phyloP scores from a whole-genome alignment of 2,797 vertebrate genomes.

The Brachymystax lenok region DNA sequence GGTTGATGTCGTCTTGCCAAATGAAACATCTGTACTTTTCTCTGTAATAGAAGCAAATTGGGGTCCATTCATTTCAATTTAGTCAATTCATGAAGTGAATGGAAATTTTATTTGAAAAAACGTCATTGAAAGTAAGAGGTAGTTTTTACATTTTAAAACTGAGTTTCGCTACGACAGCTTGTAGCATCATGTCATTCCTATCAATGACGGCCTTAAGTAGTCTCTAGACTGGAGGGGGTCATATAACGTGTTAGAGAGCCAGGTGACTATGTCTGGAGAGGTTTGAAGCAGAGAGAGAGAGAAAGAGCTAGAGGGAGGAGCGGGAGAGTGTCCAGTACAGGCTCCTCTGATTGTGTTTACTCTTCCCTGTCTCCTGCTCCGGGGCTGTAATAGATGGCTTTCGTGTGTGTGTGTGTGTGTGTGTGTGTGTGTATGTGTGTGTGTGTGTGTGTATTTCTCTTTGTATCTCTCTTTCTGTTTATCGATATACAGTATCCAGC shows the following conservation, averaged over 20 bases:
- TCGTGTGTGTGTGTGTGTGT: slow-evolving; percentile 14
- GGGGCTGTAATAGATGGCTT: slow-evolving; percentile 22
- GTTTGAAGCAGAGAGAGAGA: not conserved
- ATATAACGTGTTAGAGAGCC: not conserved
- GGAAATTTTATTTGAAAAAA: not conserved
- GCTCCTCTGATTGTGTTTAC: slow-evolving; percentile 36
- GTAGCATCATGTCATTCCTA: no score
- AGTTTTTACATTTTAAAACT: not conserved
- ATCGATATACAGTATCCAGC: not conserved
- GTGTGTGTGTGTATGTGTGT: no score
- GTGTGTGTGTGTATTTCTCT: not conserved
- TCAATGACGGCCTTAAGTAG: no score
- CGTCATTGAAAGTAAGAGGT: not conserved
- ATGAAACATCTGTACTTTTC: not conserved
- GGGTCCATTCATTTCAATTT: not conserved
- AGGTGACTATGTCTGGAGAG: not conserved
- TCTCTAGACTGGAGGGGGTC: not conserved
- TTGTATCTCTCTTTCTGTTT: not conserved
- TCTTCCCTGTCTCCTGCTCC: slow-evolving; percentile 23
- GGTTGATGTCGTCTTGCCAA: not conserved
- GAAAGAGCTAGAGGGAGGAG: slow-evolving; percentile 14
- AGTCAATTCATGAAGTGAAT: not conserved
- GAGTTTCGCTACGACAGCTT: not conserved
- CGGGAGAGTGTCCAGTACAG: slow-evolving; percentile 2
- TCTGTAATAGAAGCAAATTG: not conserved